A percentile compares a stretch with the other conserved stretches of the same genome.
Evolutionary conservation across 2,888 invertebrate species (phyloP).

Genomic region (Polymixis lichenea): DNA sequence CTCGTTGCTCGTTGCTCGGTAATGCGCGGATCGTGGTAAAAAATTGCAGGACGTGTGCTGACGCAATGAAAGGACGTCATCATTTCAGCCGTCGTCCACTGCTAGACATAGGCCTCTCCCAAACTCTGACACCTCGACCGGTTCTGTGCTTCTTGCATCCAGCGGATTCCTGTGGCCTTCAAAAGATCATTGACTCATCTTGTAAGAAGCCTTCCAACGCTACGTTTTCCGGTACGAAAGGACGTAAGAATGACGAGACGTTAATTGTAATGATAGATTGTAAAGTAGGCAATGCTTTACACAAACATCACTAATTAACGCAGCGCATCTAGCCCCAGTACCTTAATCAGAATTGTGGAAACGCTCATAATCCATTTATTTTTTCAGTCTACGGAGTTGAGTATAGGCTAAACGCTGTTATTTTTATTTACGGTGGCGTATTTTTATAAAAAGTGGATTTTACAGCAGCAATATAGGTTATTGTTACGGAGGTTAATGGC

Average conservation of each 20-base stretch:
- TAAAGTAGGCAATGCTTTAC: constrained; percentile 69
- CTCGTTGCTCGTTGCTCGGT: no score
- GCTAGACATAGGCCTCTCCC: no score
- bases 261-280: not conserved
- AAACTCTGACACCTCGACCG: no score
- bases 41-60: no score
- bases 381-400: constrained; percentile 26
- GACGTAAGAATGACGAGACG: not conserved
- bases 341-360: constrained; percentile 81
- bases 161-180: no score
- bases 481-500: not conserved
- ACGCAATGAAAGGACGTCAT: no score
- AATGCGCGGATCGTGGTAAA: no score
- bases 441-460: not conserved
- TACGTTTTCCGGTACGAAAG: not conserved
- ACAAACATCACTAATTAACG: constrained; percentile 86
- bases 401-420: constrained; percentile 48
- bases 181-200: no score
- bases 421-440: not conserved
- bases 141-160: no score
- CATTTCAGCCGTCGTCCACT: no score
- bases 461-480: not conserved
- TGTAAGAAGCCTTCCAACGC: no score
- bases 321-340: constrained; percentile 67
- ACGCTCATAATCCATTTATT: constrained; percentile 72